Percentiles rank a stretch among this genome's conserved stretches.
These are phyloP conservation scores for Agriotes lineatus DNA, from an alignment of 2,888 invertebrate genomes.

Conservation along the genomic window DNA sequence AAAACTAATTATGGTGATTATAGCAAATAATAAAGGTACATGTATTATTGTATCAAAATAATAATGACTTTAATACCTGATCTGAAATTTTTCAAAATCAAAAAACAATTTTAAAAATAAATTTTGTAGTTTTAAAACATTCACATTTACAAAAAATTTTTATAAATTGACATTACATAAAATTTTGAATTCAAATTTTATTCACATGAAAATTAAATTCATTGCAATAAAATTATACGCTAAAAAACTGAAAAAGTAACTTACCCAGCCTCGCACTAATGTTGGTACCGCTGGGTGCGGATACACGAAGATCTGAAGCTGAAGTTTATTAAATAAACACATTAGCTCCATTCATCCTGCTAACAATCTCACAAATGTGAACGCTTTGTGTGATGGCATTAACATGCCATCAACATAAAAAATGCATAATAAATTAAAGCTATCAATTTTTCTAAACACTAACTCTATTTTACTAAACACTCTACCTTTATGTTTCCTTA, in stretches of 20 bases:
- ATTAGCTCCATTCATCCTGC: slow-evolving; percentile 62
- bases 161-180: no score
- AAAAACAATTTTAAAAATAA: no score
- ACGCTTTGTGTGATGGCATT: slow-evolving; percentile 36
- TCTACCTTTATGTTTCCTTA: slow-evolving; percentile 81
- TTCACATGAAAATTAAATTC: neutral
- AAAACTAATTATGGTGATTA: no score
- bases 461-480: slow-evolving; percentile 55
- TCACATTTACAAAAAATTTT: no score
- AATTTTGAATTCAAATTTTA: no score
- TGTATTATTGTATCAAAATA: no score
- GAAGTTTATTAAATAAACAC: slow-evolving; percentile 65
- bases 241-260: slow-evolving; percentile 64
- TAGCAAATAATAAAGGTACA: no score
- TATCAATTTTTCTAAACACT: slow-evolving; percentile 41
- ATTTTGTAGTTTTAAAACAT: no score
- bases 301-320: slow-evolving; percentile 65
- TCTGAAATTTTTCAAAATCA: no score
- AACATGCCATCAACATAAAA: slow-evolving; percentile 25
- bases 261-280: slow-evolving; percentile 93
- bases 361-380: slow-evolving; percentile 58
- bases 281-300: slow-evolving; percentile 75
- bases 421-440: slow-evolving; percentile 6
- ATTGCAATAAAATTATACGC: neutral
- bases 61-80: no score